A percentile compares a stretch with the other conserved stretches of the same genome.
These are phyloP conservation scores for Drosophila repleta DNA, from an alignment of 1,140 invertebrate genomes.

Conservation along the genomic window DNA sequence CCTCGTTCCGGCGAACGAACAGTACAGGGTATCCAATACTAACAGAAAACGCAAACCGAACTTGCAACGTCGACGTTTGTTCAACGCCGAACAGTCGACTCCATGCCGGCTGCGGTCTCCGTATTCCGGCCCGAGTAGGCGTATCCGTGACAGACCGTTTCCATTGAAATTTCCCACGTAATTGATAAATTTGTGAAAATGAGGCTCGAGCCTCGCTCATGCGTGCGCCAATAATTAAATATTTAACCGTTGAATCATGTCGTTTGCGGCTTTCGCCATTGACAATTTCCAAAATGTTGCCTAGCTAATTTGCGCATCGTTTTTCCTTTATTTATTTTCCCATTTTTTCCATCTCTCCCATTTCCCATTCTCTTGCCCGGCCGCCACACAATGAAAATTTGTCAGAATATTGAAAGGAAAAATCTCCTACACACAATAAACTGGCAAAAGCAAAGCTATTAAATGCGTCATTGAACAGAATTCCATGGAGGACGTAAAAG, in stretches of 20 bases:
- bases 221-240: conserved; percentile 66
- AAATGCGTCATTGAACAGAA: conserved; percentile 74
- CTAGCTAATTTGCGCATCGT: conserved; percentile 33
- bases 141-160: conserved; percentile 17
- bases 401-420: conserved; percentile 54
- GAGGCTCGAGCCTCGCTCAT: conserved; percentile 42
- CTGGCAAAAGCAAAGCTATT: conserved; percentile 63
- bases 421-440: conserved; percentile 39
- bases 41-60: background rate
- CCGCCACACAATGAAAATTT: conserved; percentile 31
- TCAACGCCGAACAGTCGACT: background rate
- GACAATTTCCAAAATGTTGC: conserved; percentile 22
- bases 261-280: background rate
- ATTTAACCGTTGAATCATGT: conserved; percentile 12
- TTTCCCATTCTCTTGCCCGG: background rate
- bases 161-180: conserved; percentile 38
- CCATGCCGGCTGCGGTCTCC: background rate
- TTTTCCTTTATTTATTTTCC: background rate
- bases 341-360: too few species aligned
- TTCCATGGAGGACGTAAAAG: conserved; percentile 10
- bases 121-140: conserved; percentile 4
- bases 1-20: too few species aligned
- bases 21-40: background rate
- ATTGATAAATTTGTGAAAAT: conserved; percentile 60
- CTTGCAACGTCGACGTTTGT: conserved; percentile 18